Conservation (phyloP, 2,113 vertebrate genomes). For the Zeus faber region DNA sequence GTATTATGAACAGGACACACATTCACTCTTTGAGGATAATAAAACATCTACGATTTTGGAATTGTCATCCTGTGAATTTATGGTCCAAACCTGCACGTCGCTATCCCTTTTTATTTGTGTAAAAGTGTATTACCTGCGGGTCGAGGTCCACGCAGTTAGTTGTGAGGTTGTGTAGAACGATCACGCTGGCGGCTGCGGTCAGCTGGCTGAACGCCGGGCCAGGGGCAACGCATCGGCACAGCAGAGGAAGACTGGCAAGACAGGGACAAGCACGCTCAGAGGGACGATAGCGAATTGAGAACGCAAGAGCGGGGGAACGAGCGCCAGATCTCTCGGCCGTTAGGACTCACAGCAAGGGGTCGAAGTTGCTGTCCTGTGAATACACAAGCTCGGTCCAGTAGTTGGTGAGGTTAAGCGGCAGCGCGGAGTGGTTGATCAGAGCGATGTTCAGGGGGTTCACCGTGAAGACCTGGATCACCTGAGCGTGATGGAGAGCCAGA, state of each 20-base stretch:
- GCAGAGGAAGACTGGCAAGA: conserved; percentile 58
- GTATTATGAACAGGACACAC: too few relatives aligned
- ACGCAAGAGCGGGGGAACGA: neutral
- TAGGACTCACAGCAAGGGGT: conserved; percentile 62
- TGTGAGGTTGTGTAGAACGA: conserved; percentile 37
- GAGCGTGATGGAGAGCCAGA: neutral
- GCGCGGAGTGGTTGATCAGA: conserved; percentile 37
- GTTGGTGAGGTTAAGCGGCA: conserved; percentile 46
- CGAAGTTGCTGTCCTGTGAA: conserved; percentile 57
- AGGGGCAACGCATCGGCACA: conserved; percentile 53
- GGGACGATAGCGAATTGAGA: neutral
- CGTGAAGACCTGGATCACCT: conserved; percentile 64
- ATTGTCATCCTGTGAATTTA: neutral
- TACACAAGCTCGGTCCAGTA: conserved; percentile 64
- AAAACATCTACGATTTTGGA: neutral
- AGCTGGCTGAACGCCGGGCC: conserved; percentile 52
- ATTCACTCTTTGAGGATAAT: too few relatives aligned
- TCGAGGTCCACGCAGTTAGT: conserved; percentile 45
- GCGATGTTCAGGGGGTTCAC: conserved; percentile 62
- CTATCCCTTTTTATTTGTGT: neutral
- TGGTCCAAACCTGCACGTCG: neutral
- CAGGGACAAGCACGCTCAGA: neutral
- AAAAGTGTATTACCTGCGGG: conserved; percentile 45
- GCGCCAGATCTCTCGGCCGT: neutral
- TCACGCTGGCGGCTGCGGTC: conserved; percentile 8